phyloP scores from a whole-genome alignment of 2,113 vertebrate genomes.

The Phainopepla nitens region DNA sequence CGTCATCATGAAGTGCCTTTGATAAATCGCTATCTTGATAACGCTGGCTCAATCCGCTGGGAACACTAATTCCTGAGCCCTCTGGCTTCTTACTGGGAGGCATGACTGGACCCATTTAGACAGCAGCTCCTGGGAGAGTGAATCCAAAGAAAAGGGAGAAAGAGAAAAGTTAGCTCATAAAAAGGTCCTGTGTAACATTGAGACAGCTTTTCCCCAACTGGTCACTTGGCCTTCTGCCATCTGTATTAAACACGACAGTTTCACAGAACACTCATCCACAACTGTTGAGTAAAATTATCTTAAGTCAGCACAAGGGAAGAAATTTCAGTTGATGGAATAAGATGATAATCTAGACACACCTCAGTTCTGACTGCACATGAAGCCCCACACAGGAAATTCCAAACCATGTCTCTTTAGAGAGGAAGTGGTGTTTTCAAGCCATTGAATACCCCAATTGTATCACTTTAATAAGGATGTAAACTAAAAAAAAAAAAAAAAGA shows the following conservation, averaged over 20 bases:
- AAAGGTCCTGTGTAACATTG: not conserved
- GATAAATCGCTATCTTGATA: slow-evolving; percentile 81
- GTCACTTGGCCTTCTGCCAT: not conserved
- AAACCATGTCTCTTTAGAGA: not conserved
- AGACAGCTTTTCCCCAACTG: not conserved
- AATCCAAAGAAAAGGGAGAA: not conserved
- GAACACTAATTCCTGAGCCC: slow-evolving; percentile 91
- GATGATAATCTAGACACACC: not conserved
- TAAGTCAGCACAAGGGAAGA: not conserved
- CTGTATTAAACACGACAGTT: not conserved
- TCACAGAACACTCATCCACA: not conserved
- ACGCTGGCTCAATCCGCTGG: slow-evolving; percentile 86
- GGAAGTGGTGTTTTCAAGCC: not conserved
- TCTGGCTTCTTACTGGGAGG: slow-evolving; percentile 98
- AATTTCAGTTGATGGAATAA: not conserved
- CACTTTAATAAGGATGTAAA: not conserved
- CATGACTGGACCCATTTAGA: slow-evolving; percentile 99
- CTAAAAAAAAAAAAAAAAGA: not conserved
- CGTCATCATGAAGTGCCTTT: slow-evolving; percentile 88
- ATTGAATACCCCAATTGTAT: not conserved
- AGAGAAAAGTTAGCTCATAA: slow-evolving; percentile 21
- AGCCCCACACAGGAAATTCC: not conserved
- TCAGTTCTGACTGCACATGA: not conserved
- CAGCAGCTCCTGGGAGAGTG: slow-evolving; percentile 77
- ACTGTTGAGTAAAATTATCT: not conserved